phyloP scores from a whole-genome alignment of 2,797 vertebrate genomes.

The Cebuella pygmaea region DNA sequence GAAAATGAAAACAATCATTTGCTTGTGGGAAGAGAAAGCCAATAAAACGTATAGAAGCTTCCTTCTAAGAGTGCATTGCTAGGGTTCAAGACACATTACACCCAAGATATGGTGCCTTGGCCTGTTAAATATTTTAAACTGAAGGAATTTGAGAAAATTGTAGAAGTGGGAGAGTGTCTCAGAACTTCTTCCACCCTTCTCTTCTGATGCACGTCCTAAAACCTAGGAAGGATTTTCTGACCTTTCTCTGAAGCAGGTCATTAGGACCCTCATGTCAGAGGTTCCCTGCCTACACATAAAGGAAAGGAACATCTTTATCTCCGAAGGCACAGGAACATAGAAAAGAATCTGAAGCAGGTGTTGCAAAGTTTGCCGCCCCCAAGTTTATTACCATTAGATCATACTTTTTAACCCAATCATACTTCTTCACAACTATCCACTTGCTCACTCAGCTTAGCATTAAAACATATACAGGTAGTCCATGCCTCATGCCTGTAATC shows the following conservation, averaged over 20 bases:
- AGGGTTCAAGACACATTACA: neutral
- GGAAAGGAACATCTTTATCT: neutral
- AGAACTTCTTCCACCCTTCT: neutral
- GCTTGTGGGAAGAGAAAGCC: conserved; percentile 33
- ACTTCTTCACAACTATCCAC: neutral
- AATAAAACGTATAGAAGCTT: neutral
- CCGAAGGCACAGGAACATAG: neutral
- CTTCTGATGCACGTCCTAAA: neutral
- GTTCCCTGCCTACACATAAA: neutral
- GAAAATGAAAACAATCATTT: conserved; percentile 55
- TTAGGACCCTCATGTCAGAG: neutral
- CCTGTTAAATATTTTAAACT: neutral
- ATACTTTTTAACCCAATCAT: neutral
- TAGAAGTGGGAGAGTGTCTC: neutral
- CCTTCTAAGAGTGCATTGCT: neutral
- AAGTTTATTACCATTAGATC: neutral
- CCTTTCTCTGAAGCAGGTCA: neutral
- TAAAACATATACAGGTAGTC: neutral
- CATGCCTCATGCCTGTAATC: neutral
- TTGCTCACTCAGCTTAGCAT: neutral
- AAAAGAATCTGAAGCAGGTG: neutral
- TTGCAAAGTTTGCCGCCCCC: neutral
- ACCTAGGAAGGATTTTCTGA: neutral
- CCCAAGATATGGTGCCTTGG: neutral
- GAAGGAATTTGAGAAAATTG: neutral